These are phyloP conservation scores for Aphidius colemani DNA, from an alignment of 2,888 invertebrate genomes.

Conservation along the genomic window DNA sequence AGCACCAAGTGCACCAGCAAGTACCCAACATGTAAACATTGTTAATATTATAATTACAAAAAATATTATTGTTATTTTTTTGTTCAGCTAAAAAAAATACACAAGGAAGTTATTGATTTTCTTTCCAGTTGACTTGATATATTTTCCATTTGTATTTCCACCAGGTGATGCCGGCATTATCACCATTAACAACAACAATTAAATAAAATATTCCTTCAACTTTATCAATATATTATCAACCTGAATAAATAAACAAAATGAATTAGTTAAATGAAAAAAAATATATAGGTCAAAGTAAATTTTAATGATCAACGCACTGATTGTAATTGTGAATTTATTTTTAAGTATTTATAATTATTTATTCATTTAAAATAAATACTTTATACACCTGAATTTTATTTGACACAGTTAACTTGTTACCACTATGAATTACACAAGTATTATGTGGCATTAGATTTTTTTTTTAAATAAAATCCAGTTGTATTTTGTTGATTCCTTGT, in stretches of 20 bases:
- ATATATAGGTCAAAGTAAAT: no score
- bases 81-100: constrained; percentile 19
- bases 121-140: not conserved
- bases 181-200: not conserved
- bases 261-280: no score
- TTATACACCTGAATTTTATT: not conserved
- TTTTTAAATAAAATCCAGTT: not conserved
- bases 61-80: constrained; percentile 6
- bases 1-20: constrained; percentile 55
- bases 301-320: no score
- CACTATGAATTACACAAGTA: no score
- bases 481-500: constrained; percentile 14
- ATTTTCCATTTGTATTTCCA: constrained; percentile 7
- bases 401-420: constrained; percentile 4
- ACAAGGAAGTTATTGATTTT: constrained; percentile 21
- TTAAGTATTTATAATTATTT: no score
- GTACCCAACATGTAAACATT: constrained; percentile 56
- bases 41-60: constrained; percentile 19
- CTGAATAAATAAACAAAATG: no score
- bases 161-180: constrained; percentile 25
- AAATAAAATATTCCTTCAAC: no score
- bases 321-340: no score
- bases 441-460: not conserved
- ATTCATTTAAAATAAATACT: not conserved
- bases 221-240: no score